phyloP scores from a whole-genome alignment of 2,888 invertebrate genomes.

The Timema podura region DNA sequence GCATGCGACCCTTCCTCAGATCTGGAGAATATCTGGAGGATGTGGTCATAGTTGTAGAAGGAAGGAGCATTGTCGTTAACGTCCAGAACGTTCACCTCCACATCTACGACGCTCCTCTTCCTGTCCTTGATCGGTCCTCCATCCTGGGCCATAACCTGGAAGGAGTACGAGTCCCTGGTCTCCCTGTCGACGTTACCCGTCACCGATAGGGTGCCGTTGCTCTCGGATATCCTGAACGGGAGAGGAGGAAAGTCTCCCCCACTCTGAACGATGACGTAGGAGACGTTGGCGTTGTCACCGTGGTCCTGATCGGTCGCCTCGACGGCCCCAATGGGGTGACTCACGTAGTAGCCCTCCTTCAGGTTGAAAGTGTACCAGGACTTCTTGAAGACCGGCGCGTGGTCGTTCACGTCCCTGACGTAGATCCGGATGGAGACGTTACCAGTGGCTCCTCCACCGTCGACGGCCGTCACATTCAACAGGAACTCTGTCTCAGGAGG shows the following conservation, averaged over 20 bases:
- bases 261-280: constrained; percentile 55
- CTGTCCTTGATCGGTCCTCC: constrained; percentile 57
- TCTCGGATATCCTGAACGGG: constrained; percentile 68
- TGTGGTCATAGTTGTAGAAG: constrained; percentile 67
- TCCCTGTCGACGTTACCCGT: constrained; percentile 77
- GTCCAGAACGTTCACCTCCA: constrained; percentile 77
- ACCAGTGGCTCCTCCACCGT: constrained; percentile 70
- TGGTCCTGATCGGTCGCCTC: constrained; percentile 76
- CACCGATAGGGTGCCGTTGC: constrained; percentile 65
- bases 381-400: constrained; percentile 76
- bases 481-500: constrained; percentile 72
- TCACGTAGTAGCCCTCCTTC: constrained; percentile 70
- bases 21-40: constrained; percentile 45
- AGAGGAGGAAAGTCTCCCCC: constrained; percentile 44
- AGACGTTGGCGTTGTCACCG: constrained; percentile 73
- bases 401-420: constrained; percentile 77
- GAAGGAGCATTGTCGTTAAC: constrained; percentile 79
- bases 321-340: constrained; percentile 68
- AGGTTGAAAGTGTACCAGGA: constrained; percentile 80
- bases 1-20: constrained; percentile 45
- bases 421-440: constrained; percentile 65
- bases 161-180: constrained; percentile 59
- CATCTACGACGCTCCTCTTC: constrained; percentile 67
- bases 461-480: constrained; percentile 70
- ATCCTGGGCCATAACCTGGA: constrained; percentile 70